These are phyloP conservation scores for Zoanthus sansibaricus DNA, from an alignment of 92 coral and sea anemone species.

Conservation along the genomic window DNA sequence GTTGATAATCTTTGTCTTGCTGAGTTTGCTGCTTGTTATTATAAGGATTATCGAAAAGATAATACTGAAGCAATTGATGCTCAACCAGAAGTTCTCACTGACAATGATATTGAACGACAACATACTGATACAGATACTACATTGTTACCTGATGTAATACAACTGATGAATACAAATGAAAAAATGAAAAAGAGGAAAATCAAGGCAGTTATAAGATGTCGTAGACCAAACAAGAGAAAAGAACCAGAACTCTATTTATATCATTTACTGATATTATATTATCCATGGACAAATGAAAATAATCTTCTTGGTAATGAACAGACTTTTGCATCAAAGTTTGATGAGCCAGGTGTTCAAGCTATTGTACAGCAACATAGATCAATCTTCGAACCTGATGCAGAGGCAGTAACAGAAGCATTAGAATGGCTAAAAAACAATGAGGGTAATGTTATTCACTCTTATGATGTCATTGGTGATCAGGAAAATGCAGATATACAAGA, in stretches of 20 bases:
- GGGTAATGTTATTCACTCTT: too few relatives aligned
- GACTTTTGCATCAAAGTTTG: too few relatives aligned
- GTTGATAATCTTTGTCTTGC: slow-evolving; percentile 7
- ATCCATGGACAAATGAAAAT: background rate
- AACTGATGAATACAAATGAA: slow-evolving; percentile 9
- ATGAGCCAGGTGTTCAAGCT: too few relatives aligned
- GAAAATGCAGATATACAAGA: slow-evolving; percentile 3
- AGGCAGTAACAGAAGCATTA: too few relatives aligned
- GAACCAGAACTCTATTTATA: background rate
- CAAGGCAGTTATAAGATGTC: background rate
- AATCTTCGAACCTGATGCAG: too few relatives aligned
- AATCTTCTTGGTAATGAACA: background rate
- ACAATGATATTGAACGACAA: too few relatives aligned
- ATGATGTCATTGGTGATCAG: too few relatives aligned
- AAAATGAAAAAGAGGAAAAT: background rate
- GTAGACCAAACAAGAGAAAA: background rate
- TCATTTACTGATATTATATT: background rate
- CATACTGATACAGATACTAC: too few relatives aligned
- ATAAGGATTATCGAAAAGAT: background rate
- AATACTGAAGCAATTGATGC: slow-evolving; percentile 22
- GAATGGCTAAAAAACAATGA: too few relatives aligned
- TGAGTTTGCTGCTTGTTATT: slow-evolving; percentile 14
- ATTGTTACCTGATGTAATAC: background rate
- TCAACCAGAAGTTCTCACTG: slow-evolving; percentile 31
- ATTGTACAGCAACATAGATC: too few relatives aligned